Evolutionary conservation across 2,888 invertebrate species (phyloP), one percentile per base, ranked within the genome.

Genomic region (Drosophila greeni): DNA sequence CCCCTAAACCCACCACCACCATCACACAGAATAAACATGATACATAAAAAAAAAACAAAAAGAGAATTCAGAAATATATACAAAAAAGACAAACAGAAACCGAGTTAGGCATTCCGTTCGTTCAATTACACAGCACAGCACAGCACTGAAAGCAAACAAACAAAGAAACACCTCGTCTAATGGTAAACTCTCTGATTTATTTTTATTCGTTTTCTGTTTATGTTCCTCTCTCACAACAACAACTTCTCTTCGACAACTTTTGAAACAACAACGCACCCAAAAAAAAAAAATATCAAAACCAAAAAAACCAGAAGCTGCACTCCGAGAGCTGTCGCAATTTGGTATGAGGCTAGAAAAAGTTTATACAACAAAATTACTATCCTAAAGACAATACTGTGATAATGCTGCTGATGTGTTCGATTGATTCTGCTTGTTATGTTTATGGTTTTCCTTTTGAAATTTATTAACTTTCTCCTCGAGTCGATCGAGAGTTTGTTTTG

Each of bases 321-420:
- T 86, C 87, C 85, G 89, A 89, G 85, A 89, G 89, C 82, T 89
- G 89, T 87, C 88, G 88, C 86, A 89, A 88, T 86, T 87, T 89
- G 89, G 89, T 89, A 89, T 87, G 87, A 85, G 85, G 82, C 79
- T 79, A 47, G 70, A 45, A 58, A 54, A 52, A 43, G 45, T 36
- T 36, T 49, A 49, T 60, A 42, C 31, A 34, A 52, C 5, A 8
- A 68, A 67, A 54, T 42, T 59, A 49, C 57, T 52, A 59, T 59
- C 18, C 29, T 57, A 49, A 49, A 49, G 24, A 69, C 70, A 66
- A 70, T 76, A 66, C 62, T 68, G 29, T 45, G 58, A 73, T 79
- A 66, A 67, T 79, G 75, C 71, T 78, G 70, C 71, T 73, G 72
- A 77, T 84, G 76, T 75, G 76, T 75, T 78, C 60, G 69, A 82